phyloP scores from a whole-genome alignment of 2,888 invertebrate genomes.

The Sarcophaga subvicina region DNA sequence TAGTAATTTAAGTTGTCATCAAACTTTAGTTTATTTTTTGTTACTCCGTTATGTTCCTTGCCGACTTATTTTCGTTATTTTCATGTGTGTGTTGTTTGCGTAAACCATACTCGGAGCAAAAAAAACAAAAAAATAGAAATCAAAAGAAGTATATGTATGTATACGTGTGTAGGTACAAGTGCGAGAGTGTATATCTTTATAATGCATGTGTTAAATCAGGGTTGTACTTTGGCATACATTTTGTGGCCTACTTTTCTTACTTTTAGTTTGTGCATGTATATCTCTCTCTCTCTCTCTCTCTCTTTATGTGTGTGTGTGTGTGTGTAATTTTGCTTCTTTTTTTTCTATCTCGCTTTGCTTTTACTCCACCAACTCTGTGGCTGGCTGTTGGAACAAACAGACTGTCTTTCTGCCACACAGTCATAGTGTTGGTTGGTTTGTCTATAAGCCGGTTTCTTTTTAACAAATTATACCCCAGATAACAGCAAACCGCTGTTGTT shows the following conservation, averaged over 20 bases:
- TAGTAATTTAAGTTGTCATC: slow-evolving; percentile 59
- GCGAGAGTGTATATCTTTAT: slow-evolving; percentile 25
- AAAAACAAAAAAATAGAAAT: no score
- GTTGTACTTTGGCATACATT: slow-evolving; percentile 70
- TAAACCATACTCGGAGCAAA: neutral
- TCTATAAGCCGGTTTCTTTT: neutral
- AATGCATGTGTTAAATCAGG: slow-evolving; percentile 58
- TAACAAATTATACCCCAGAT: neutral
- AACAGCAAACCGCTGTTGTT: neutral
- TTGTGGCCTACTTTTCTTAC: slow-evolving; percentile 59
- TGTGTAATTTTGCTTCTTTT: neutral
- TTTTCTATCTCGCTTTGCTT: neutral
- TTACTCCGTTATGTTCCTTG: neutral
- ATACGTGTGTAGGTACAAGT: neutral
- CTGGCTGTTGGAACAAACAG: no score
- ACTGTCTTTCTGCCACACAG: neutral
- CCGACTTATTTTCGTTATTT: neutral
- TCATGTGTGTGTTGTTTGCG: slow-evolving; percentile 3
- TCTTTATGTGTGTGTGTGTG: neutral
- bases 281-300: slow-evolving; percentile 12
- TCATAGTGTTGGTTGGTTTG: neutral
- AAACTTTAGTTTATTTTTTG: slow-evolving; percentile 37
- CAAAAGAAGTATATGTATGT: neutral
- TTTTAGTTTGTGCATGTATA: slow-evolving; percentile 58
- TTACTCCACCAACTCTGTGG: neutral